Conservation (phyloP, 2,113 vertebrate genomes). For the Hippocampus mohnikei region DNA sequence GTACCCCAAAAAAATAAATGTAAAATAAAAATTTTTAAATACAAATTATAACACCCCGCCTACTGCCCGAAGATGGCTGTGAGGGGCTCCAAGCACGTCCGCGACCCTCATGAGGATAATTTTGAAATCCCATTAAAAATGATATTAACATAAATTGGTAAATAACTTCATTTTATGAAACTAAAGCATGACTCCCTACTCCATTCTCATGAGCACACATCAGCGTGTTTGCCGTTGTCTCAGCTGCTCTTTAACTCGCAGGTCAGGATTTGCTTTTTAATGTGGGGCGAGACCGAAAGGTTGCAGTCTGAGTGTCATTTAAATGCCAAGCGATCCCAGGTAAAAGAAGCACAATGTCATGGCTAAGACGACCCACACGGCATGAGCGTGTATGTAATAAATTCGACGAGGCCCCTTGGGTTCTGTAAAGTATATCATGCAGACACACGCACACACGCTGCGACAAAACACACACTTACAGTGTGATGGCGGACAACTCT, state of each 20-base stretch:
- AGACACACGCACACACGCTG: constrained; percentile 33
- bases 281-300: background rate
- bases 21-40: too few relatives aligned
- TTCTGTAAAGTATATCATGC: background rate
- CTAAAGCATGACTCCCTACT: background rate
- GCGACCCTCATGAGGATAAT: too few relatives aligned
- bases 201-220: background rate
- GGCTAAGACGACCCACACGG: background rate
- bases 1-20: too few relatives aligned
- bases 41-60: too few relatives aligned
- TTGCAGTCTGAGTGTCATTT: background rate
- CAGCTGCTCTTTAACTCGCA: background rate
- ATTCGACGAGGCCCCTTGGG: background rate
- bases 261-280: background rate
- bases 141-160: too few relatives aligned
- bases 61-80: too few relatives aligned
- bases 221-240: background rate
- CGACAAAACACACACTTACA: constrained; percentile 87
- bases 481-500: constrained; percentile 98
- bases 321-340: background rate
- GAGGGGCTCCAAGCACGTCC: too few relatives aligned
- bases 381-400: background rate
- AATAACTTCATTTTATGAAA: too few relatives aligned
- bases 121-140: too few relatives aligned
- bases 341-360: background rate